phyloP scores from a whole-genome alignment of 2,797 vertebrate species.

The Chrosomus eos region DNA sequence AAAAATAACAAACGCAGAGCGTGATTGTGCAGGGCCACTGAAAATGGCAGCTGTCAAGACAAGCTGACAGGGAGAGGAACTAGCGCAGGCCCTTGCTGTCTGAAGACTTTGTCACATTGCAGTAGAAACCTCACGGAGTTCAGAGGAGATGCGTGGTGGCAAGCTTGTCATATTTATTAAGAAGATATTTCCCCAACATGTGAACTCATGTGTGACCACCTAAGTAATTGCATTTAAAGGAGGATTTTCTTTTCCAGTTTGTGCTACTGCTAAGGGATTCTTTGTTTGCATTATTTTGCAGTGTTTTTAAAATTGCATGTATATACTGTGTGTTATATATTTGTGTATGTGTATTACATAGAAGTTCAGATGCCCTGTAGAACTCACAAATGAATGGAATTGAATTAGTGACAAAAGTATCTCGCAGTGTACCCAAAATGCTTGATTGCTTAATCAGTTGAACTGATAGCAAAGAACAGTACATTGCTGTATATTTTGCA shows the following conservation, averaged over 20 bases:
- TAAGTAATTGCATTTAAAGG: slow-evolving; percentile 70
- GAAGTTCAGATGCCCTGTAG: neutral
- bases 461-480: neutral
- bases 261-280: neutral
- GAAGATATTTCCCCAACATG: slow-evolving; percentile 66
- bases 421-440: neutral
- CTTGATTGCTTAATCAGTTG: neutral
- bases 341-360: neutral
- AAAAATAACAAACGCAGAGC: slow-evolving; percentile 63
- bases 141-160: slow-evolving; percentile 72
- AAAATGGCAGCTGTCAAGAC: slow-evolving; percentile 83
- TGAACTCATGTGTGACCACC: slow-evolving; percentile 73
- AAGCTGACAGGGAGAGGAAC: slow-evolving; percentile 69
- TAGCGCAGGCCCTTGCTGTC: slow-evolving; percentile 61
- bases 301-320: neutral
- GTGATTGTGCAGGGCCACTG: slow-evolving; percentile 64
- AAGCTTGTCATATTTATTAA: slow-evolving; percentile 81
- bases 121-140: slow-evolving; percentile 69
- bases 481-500: neutral
- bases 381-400: neutral
- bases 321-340: neutral
- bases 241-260: neutral
- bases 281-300: neutral
- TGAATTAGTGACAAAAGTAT: neutral
- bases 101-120: slow-evolving; percentile 77